Evolutionary conservation across 2,888 invertebrate genomes (phyloP).

Genomic region (Xestia xanthographa): DNA sequence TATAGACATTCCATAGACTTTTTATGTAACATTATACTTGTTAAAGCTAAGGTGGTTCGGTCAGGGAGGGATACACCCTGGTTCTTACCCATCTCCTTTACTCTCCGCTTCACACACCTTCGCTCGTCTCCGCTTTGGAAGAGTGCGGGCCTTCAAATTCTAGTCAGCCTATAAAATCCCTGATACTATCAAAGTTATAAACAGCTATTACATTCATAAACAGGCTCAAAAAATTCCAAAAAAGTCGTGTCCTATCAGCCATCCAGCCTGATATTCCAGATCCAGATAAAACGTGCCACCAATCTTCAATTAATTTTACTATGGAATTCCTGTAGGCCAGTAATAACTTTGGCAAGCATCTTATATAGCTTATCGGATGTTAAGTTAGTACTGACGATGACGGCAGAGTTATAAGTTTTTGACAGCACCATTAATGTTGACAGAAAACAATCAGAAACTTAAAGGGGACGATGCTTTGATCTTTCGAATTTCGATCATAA

Average conservation of each 20-base stretch:
- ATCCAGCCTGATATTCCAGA: not conserved
- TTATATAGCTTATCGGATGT: slow-evolving; percentile 49
- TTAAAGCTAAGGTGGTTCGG: too few species aligned
- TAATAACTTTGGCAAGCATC: slow-evolving; percentile 32
- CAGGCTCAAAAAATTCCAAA: slow-evolving; percentile 1
- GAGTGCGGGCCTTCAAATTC: too few species aligned
- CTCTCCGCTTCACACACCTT: too few species aligned
- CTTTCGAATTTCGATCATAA: slow-evolving; percentile 42
- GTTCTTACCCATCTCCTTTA: too few species aligned
- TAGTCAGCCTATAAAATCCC: not conserved
- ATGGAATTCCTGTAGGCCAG: slow-evolving; percentile 11
- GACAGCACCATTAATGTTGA: slow-evolving; percentile 64
- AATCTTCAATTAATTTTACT: slow-evolving; percentile 28
- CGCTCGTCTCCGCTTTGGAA: too few species aligned
- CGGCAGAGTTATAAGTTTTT: slow-evolving; percentile 54
- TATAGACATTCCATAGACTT: too few species aligned
- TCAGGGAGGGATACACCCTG: too few species aligned
- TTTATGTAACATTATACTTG: too few species aligned
- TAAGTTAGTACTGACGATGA: slow-evolving; percentile 35
- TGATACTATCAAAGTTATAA: not conserved
- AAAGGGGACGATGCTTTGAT: slow-evolving; percentile 54
- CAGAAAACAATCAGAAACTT: slow-evolving; percentile 64
- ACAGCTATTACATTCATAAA: not conserved
- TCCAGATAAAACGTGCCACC: not conserved
- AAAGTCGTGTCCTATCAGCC: slow-evolving; percentile 30